Evolutionary conservation across 1,140 invertebrate species (phyloP).

Genomic region (Bombus breviceps): DNA sequence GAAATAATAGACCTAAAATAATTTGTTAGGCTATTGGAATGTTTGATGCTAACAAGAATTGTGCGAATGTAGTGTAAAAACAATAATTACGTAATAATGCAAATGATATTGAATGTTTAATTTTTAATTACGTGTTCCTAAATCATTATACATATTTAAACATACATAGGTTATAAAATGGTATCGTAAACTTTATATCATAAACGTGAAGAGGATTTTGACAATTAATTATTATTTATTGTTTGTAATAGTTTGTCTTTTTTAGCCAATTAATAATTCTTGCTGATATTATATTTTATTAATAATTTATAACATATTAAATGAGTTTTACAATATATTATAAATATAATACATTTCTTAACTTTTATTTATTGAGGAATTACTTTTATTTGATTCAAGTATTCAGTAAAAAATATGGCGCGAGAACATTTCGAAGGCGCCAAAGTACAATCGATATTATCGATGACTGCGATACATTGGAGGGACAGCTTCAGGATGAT

Average conservation of each 20-base stretch:
- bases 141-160: neutral
- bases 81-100: neutral
- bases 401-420: neutral
- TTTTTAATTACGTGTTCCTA: neutral
- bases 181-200: neutral
- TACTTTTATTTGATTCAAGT: neutral
- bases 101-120: neutral
- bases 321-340: neutral
- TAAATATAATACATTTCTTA: neutral
- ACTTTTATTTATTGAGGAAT: neutral
- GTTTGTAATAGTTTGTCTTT: neutral
- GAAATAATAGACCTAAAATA: neutral
- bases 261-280: neutral
- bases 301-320: neutral
- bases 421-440: neutral
- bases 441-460: conserved; percentile 12
- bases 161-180: neutral
- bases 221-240: neutral
- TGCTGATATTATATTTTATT: neutral
- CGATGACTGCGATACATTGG: neutral
- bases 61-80: neutral
- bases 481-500: neutral
- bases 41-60: neutral
- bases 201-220: neutral
- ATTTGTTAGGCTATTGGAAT: neutral